Evolutionary conservation across 2,113 vertebrate species (phyloP).

Genomic region (Penelope pileata): DNA sequence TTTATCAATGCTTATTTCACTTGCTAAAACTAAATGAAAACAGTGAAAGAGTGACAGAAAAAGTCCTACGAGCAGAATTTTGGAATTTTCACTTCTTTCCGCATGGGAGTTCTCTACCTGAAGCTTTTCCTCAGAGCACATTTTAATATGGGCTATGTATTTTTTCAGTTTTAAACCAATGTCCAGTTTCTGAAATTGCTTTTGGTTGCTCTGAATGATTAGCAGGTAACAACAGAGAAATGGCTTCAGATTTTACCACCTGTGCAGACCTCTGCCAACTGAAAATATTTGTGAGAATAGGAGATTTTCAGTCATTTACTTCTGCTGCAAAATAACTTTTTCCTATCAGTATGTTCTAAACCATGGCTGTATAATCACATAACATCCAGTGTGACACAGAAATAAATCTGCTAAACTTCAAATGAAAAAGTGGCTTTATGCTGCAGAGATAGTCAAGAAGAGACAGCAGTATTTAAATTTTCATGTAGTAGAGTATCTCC

Average conservation of each 20-base stretch:
- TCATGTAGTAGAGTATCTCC: neutral
- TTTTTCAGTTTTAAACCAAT: neutral
- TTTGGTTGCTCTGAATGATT: neutral
- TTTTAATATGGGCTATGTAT: neutral
- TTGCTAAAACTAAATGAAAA: neutral
- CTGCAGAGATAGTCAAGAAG: neutral
- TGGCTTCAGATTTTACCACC: neutral
- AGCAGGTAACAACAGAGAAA: neutral
- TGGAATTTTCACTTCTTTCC: neutral
- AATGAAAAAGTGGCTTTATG: neutral
- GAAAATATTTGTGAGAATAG: neutral
- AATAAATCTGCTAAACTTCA: neutral
- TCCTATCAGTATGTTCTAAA: neutral
- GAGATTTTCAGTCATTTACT: neutral
- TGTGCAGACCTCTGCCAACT: neutral
- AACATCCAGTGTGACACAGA: neutral
- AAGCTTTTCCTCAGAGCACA: neutral
- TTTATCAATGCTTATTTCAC: neutral
- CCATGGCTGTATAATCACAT: neutral
- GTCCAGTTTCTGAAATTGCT: neutral
- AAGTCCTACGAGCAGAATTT: neutral
- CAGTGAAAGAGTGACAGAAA: neutral
- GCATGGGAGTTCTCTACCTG: neutral
- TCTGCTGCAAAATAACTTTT: neutral
- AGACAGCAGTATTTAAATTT: slow-evolving; percentile 12